These are phyloP conservation scores for Microcebus ravelobensis DNA, from an alignment of 2,113 vertebrate genomes.

Conservation along the genomic window DNA sequence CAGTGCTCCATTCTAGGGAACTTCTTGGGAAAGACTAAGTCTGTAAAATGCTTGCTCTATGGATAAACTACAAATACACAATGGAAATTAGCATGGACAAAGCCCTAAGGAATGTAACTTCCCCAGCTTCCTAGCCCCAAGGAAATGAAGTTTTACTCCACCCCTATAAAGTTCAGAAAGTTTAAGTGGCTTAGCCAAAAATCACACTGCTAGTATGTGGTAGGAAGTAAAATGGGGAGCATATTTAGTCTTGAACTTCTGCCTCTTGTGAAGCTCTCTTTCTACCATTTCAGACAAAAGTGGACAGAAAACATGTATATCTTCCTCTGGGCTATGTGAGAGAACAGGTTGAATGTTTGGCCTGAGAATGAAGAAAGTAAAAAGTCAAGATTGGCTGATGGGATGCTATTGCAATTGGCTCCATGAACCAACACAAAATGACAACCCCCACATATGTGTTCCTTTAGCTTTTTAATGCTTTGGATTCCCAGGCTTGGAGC, in stretches of 20 bases:
- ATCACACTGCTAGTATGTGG: not conserved
- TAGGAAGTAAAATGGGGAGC: not conserved
- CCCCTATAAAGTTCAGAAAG: not conserved
- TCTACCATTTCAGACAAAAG: not conserved
- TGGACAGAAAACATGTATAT: not conserved
- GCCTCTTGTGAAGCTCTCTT: not conserved
- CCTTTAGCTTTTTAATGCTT: too few relatives aligned
- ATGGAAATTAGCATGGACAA: not conserved
- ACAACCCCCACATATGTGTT: too few relatives aligned
- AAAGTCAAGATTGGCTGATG: slow-evolving; percentile 63
- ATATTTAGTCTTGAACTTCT: not conserved
- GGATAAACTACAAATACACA: not conserved
- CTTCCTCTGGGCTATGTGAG: not conserved
- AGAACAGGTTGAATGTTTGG: not conserved
- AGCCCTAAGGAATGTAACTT: not conserved
- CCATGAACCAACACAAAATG: too few relatives aligned
- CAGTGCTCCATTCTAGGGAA: not conserved
- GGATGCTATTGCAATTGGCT: not conserved
- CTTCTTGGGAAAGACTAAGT: not conserved
- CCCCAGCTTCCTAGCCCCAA: not conserved
- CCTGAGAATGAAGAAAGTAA: not conserved
- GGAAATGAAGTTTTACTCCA: not conserved
- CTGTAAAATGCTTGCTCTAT: not conserved
- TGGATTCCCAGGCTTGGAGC: too few relatives aligned
- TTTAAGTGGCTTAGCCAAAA: not conserved